These are phyloP conservation scores for Synergus gifuensis DNA, from an alignment of 2,888 invertebrate species.

Conservation along the genomic window DNA sequence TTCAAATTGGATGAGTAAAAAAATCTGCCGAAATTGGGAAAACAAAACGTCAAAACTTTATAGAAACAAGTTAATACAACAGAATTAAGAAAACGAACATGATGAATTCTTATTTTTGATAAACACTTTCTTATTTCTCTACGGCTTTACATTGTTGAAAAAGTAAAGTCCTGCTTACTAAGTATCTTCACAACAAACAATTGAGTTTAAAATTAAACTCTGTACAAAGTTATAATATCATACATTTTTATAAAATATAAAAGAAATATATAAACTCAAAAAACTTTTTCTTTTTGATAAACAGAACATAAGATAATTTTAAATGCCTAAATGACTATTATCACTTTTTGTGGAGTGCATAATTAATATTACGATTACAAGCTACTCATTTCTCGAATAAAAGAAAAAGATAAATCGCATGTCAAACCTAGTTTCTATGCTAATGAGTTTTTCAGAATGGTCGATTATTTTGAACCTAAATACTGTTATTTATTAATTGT, in stretches of 20 bases:
- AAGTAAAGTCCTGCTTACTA: neutral
- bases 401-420: constrained; percentile 4
- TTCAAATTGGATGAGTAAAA: constrained; percentile 54
- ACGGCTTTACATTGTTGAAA: neutral
- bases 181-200: neutral
- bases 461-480: neutral
- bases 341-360: constrained; percentile 48
- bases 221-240: neutral
- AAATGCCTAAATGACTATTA: constrained; percentile 21
- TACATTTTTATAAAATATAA: neutral
- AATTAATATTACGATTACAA: constrained; percentile 54
- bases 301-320: neutral
- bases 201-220: neutral
- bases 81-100: neutral
- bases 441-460: neutral
- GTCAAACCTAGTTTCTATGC: neutral
- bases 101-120: neutral
- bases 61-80: neutral
- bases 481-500: neutral
- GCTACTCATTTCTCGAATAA: constrained; percentile 46
- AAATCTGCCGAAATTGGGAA: constrained; percentile 54
- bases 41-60: constrained; percentile 48
- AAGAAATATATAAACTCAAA: neutral
- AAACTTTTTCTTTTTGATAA: constrained; percentile 29
- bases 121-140: neutral